Evolutionary conservation across 2,797 vertebrate genomes (phyloP), one percentile per base, ranked within the genome.

Genomic region (Vespertilio murinus): DNA sequence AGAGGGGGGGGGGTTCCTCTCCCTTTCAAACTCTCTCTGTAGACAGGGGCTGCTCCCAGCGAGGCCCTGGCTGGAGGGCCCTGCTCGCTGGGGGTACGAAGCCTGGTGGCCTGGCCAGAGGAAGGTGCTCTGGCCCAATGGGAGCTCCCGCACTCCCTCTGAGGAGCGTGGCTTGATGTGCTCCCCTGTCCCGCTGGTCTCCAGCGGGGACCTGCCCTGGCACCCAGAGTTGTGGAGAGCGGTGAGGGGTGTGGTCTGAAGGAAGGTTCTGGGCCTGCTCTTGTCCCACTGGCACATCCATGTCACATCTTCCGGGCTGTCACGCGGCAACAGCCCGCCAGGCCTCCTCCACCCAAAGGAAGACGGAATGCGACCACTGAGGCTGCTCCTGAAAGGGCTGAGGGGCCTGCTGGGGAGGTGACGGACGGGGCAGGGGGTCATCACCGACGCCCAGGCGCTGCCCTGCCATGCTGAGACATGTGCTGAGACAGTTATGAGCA

Each of bases 1-100:
- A 87, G 54, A 52, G 22, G 4, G 10, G 22, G 6, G 22, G 22
- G 22, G 6, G 22, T 18, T 73, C 30, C 16, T 75, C n/a, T 79
- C 28, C 38, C 40, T 5, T 17, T 69, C 49, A 74, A 1, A 18
- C 6, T 18, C n/a, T 40, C 12, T 93, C 52, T 35, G 38, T 8
- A 22, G 33, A n/a, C 22, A 45, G 35, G 33, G 9, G 6, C 14
- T n/a, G 64, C 6, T 71, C 54, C 38, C 79, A n/a, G 33, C 25
- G 38, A 42, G 85, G 81, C 28, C 47, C 40, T 23, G 30, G 30
- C 49, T 23, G 10, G 52, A 64, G 22, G 30, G 12, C 45, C 54
- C 8, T 7, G 22, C 65, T 79, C 56, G 6, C 3, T 8, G 35
- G 2, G 40, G 4, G 7, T 22, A 13, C 0, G 0, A n/a, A 22